Percentiles rank a stretch among this genome's conserved stretches.
Conservation (phyloP, 2,113 vertebrate genomes). For the Pomatostomus ruficeps region DNA sequence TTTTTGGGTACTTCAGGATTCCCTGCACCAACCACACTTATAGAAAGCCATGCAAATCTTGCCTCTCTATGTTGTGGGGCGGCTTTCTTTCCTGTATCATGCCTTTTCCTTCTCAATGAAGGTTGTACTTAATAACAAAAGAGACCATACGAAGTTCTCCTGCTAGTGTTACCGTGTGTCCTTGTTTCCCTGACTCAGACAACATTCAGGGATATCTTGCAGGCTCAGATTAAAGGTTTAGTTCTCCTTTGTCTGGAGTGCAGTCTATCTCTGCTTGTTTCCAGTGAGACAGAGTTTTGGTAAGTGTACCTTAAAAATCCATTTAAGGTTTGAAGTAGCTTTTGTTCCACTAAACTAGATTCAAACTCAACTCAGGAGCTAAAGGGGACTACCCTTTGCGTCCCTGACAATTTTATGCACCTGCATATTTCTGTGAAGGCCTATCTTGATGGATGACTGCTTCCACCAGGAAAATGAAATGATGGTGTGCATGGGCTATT, state of each 20-base stretch:
- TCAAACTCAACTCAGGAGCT: background rate
- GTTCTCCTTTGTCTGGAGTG: background rate
- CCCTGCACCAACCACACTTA: background rate
- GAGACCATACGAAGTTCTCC: background rate
- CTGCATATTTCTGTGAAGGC: background rate
- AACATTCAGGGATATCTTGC: background rate
- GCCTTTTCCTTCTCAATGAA: background rate
- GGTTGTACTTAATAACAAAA: background rate
- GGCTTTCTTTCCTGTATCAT: background rate
- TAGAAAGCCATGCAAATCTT: background rate
- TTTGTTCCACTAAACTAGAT: background rate
- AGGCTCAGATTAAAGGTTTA: background rate
- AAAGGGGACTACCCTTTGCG: background rate
- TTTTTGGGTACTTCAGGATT: background rate
- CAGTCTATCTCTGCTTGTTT: background rate
- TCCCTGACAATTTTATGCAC: background rate
- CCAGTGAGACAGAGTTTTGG: background rate
- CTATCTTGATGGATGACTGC: background rate
- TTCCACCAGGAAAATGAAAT: background rate
- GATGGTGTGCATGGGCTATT: background rate
- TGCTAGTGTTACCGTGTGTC: background rate
- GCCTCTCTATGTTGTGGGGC: background rate
- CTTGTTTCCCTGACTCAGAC: background rate
- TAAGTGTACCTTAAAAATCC: background rate
- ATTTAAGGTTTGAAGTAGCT: background rate